phyloP scores from a whole-genome alignment of 2,888 invertebrate species.

The Encarsia formosa region DNA sequence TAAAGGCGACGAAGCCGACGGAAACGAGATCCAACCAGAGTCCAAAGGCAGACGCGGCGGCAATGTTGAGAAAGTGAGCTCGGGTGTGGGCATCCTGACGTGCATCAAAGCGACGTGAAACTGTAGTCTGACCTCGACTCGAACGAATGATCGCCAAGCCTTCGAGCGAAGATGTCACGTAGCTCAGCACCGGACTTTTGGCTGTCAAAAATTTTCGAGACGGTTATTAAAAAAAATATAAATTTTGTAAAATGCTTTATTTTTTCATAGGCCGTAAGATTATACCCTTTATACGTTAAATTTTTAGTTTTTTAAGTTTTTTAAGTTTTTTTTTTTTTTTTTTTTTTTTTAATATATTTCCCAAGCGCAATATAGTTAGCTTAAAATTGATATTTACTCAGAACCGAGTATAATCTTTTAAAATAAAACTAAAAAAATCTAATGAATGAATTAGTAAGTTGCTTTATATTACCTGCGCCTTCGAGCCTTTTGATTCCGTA shows the following conservation, averaged over 20 bases:
- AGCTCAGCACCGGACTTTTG: slow-evolving; percentile 86
- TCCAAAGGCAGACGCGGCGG: slow-evolving; percentile 61
- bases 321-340: too few relatives aligned
- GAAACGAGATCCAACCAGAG: slow-evolving; percentile 64
- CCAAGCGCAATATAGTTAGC: too few relatives aligned
- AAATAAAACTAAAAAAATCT: too few relatives aligned
- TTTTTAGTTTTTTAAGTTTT: too few relatives aligned
- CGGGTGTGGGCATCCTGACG: slow-evolving; percentile 68
- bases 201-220: slow-evolving; percentile 28
- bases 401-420: too few relatives aligned
- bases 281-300: too few relatives aligned
- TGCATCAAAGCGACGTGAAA: slow-evolving; percentile 71
- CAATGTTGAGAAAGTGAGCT: slow-evolving; percentile 60
- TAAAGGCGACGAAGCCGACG: slow-evolving; percentile 59
- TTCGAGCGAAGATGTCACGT: slow-evolving; percentile 79
- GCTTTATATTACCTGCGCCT: slow-evolving; percentile 55
- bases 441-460: too few relatives aligned
- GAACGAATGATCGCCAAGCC: slow-evolving; percentile 86
- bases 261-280: too few relatives aligned
- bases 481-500: slow-evolving; percentile 68
- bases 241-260: too few relatives aligned
- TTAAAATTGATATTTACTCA: too few relatives aligned
- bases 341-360: too few relatives aligned
- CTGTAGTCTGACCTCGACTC: slow-evolving; percentile 66
- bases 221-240: too few relatives aligned